Percentiles rank a stretch among this genome's conserved stretches.
Evolutionary conservation across 1,140 invertebrate genomes (phyloP).

Genomic region (Bombus sylvicola): DNA sequence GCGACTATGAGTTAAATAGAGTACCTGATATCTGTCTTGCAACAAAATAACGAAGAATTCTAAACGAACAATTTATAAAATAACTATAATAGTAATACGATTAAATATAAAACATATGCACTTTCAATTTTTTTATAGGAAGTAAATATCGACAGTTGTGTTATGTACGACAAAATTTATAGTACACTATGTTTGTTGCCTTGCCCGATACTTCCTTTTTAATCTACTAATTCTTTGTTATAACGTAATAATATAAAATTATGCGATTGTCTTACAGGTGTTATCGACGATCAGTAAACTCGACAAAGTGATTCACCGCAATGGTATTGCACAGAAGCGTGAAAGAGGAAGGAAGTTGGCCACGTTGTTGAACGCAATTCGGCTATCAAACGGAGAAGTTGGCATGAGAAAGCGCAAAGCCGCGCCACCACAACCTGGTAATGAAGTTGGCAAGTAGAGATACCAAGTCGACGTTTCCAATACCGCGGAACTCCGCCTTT

Average conservation of each 20-base stretch:
- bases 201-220: neutral
- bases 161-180: neutral
- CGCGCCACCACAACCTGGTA: conserved; percentile 1
- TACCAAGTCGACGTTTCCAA: conserved; percentile 25
- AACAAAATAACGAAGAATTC: neutral
- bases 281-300: neutral
- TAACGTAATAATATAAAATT: neutral
- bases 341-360: neutral
- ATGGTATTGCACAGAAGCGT: neutral
- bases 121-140: too few relatives aligned
- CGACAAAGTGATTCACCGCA: neutral
- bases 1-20: neutral
- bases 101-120: too few relatives aligned
- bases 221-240: neutral
- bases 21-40: neutral
- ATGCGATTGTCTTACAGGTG: neutral
- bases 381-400: neutral
- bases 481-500: conserved; percentile 12
- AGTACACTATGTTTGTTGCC: too few relatives aligned
- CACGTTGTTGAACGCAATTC: conserved; percentile 19
- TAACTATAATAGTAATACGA: too few relatives aligned
- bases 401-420: neutral
- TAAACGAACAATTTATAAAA: neutral
- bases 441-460: conserved; percentile 31
- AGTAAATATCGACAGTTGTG: neutral